Base-by-base conservation (phyloP, 2,888 invertebrate genomes). In the Agrypnus murinus region DNA sequence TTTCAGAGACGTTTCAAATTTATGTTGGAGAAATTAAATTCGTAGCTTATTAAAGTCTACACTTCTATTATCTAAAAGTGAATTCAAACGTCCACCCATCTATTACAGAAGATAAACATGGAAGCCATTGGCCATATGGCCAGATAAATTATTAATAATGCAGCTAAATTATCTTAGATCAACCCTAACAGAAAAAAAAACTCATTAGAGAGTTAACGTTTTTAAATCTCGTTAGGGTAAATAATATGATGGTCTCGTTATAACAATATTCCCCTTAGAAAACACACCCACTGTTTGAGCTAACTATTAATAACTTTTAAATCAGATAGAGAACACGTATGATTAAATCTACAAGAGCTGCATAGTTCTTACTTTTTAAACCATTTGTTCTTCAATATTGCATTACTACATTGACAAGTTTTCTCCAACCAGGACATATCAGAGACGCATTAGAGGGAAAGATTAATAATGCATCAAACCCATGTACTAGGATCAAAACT, bases 81-180 rank as follows among this genome's bases (percentile, higher is more conserved):
- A n/a, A n/a, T n/a, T n/a, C n/a, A n/a, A n/a, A n/a, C n/a, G n/a
- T n/a, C n/a, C n/a, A n/a, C n/a, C n/a, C n/a, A n/a, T n/a, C n/a
- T n/a, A n/a, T n/a, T n/a, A n/a, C n/a, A n/a, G n/a, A n/a, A n/a
- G 25, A 25, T 25, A 25, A 25, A 25, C 25, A 5, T 5, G 5
- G 5, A 2, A 12, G n/a, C 43, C 17, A 55, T 64, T 40, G 40
- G 17, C 55, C 53, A 64, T 64, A 55, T 50, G 43, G 19, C 19
- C 10, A 31, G 40, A 17, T 9, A n/a, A 55, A 48, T 25, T 25
- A 40, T 55, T 60, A 60, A 45, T 25, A 40, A 19, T 4, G 36
- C 8, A 43, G 6, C 43, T 5, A 15, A 64, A 64, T 53, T 64
- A 64, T 64, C 64, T 55, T 31, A 64, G 64, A 55, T 64, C 55